Percentiles rank a stretch among this genome's conserved stretches.
Conservation (phyloP, 2,113 vertebrate genomes). For the Mobula birostris region DNA sequence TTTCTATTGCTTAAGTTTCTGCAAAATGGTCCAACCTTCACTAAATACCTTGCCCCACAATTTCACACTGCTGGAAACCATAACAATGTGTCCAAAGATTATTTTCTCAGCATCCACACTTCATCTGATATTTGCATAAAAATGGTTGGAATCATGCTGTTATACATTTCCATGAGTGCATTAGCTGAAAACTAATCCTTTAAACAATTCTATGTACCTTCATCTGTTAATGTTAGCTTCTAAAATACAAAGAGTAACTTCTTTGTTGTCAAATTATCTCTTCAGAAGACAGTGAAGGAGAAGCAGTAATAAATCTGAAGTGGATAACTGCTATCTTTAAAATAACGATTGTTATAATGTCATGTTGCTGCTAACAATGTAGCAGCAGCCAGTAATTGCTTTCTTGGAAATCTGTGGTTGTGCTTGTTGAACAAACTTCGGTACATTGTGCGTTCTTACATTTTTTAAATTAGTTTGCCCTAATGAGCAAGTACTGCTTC, state of each 20-base stretch:
- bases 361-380: conserved; percentile 54
- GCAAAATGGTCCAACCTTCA: not conserved
- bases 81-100: not conserved
- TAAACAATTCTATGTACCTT: conserved; percentile 17
- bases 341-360: conserved; percentile 47
- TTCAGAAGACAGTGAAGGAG: conserved; percentile 45
- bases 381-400: conserved; percentile 55
- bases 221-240: conserved; percentile 6
- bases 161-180: not conserved
- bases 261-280: conserved; percentile 33
- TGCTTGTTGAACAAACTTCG: conserved; percentile 49
- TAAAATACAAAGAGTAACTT: conserved; percentile 25
- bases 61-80: not conserved
- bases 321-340: conserved; percentile 37
- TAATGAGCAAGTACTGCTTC: conserved; percentile 51
- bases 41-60: not conserved
- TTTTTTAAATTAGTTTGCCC: conserved; percentile 54
- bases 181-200: not conserved
- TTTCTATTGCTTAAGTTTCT: not conserved
- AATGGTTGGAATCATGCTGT: not conserved
- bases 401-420: conserved; percentile 56
- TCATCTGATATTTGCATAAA: not conserved
- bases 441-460: conserved; percentile 49
- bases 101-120: not conserved
- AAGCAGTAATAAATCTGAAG: conserved; percentile 50